Evolutionary conservation across 2,797 vertebrate species (phyloP).

Genomic region (Merluccius polli): DNA sequence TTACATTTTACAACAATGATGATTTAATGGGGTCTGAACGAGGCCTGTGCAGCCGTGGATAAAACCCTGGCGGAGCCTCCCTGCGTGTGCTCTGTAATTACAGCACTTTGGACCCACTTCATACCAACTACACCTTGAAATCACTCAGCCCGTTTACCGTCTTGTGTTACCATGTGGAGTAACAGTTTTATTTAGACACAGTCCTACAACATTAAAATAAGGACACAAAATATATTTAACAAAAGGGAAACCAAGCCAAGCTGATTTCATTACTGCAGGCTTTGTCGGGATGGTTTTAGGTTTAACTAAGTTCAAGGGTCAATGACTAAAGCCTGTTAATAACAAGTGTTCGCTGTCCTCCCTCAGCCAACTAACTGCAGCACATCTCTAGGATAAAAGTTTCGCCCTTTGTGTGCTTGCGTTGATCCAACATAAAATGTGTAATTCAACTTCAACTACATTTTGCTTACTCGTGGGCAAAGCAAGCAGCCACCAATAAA

Average conservation of each 20-base stretch:
- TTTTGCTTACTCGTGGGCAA: background rate
- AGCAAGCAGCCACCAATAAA: background rate
- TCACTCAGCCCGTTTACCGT: background rate
- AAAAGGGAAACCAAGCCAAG: background rate
- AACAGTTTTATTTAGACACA: background rate
- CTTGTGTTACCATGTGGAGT: background rate
- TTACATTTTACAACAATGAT: background rate
- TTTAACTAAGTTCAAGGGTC: background rate
- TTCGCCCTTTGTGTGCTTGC: background rate
- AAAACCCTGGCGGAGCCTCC: no score
- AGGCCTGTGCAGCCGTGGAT: background rate
- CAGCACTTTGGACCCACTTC: constrained; percentile 49
- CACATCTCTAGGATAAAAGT: no score
- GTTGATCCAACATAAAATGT: background rate
- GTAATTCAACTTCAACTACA: background rate
- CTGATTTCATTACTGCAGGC: background rate
- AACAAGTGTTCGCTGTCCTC: background rate
- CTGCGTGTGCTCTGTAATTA: constrained; percentile 51
- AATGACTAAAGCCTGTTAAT: background rate
- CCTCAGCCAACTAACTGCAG: background rate
- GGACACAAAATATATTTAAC: background rate
- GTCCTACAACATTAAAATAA: background rate
- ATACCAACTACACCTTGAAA: constrained; percentile 37
- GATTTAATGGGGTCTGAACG: background rate
- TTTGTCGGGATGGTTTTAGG: background rate